A percentile compares a stretch with the other conserved stretches of the same genome.
Evolutionary conservation across 2,113 vertebrate genomes (phyloP).

Genomic region (Riparia riparia): DNA sequence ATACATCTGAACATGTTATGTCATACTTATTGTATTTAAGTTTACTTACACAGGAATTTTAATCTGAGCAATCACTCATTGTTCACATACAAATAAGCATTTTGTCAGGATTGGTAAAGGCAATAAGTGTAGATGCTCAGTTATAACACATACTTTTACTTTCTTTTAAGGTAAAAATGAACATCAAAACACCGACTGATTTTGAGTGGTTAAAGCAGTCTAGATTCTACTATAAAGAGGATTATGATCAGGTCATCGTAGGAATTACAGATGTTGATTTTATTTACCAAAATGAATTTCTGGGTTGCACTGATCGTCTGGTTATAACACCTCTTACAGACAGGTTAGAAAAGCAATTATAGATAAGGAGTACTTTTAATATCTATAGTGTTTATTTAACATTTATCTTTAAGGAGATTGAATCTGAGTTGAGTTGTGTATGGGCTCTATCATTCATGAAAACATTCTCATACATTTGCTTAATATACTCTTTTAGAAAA

Average conservation of each 20-base stretch:
- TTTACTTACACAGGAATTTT: neutral
- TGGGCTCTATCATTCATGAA: neutral
- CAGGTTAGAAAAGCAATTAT: constrained; percentile 73
- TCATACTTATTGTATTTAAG: neutral
- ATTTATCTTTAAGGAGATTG: neutral
- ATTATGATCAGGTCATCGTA: constrained; percentile 82
- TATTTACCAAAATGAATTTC: constrained; percentile 91
- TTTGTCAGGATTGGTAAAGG: neutral
- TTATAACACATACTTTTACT: neutral
- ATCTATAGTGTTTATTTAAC: neutral
- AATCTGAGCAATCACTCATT: neutral
- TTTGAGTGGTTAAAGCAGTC: constrained; percentile 95
- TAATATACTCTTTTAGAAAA: neutral
- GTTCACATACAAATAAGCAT: neutral
- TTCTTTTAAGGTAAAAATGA: constrained; percentile 84
- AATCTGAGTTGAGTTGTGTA: neutral
- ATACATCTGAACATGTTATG: neutral
- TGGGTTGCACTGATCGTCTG: constrained; percentile 91
- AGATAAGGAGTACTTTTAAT: neutral
- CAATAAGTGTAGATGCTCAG: neutral
- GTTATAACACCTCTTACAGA: constrained; percentile 94
- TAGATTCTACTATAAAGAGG: constrained; percentile 90
- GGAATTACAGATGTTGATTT: constrained; percentile 92
- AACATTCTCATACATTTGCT: neutral
- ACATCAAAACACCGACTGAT: constrained; percentile 81